Evolutionary conservation across 1,140 invertebrate genomes (phyloP).

Genomic region (Drosophila santomea): DNA sequence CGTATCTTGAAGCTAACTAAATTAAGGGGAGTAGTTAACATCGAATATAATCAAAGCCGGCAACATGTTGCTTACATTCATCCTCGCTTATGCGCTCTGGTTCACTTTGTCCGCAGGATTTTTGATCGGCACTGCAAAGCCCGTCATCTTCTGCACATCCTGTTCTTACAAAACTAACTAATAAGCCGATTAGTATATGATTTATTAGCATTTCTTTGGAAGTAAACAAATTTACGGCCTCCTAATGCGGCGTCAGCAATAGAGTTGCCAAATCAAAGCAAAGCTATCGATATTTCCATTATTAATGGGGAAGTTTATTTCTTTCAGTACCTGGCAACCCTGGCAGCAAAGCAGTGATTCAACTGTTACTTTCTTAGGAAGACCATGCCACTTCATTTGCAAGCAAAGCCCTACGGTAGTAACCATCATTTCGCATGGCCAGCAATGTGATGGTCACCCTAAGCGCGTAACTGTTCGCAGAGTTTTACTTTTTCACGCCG

Average conservation of each 20-base stretch:
- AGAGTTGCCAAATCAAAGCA: conserved; percentile 1
- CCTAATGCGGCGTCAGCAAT: background rate
- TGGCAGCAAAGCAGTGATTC: background rate
- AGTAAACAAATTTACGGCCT: conserved; percentile 29
- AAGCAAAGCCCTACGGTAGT: background rate
- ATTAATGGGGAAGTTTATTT: background rate
- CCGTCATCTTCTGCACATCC: conserved; percentile 1
- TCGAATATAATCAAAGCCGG: background rate
- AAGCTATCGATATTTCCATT: conserved; percentile 2
- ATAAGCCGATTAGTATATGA: conserved; percentile 37
- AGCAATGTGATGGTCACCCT: background rate
- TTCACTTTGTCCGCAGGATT: background rate
- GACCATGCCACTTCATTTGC: background rate
- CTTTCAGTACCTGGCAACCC: background rate
- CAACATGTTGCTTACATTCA: conserved; percentile 41
- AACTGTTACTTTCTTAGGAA: conserved; percentile 4
- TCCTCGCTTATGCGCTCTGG: background rate
- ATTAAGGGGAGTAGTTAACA: background rate
- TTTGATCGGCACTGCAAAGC: conserved; percentile 12
- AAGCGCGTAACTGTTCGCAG: conserved; percentile 18
- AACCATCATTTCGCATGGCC: background rate
- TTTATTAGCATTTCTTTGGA: conserved; percentile 40
- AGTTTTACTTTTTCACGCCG: conserved; percentile 65
- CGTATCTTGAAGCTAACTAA: conserved; percentile 45
- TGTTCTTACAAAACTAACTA: conserved; percentile 20